These are phyloP conservation scores for Intoshia linei DNA, from an alignment of 1,140 invertebrate genomes.

Conservation along the genomic window DNA sequence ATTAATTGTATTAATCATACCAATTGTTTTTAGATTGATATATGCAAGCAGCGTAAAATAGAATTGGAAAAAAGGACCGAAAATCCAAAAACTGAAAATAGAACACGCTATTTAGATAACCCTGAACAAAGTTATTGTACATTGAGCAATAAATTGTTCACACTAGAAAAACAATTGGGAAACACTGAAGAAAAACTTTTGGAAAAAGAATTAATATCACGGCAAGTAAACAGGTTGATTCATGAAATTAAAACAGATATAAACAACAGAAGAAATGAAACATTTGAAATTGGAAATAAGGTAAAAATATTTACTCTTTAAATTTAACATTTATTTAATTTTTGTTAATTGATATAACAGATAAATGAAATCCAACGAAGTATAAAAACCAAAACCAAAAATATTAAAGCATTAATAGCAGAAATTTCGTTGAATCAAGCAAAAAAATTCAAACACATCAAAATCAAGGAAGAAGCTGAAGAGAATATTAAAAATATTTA, in stretches of 20 bases:
- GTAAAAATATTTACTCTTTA: conserved; percentile 8
- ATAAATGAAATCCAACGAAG: conserved; percentile 17
- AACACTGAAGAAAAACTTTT: conserved; percentile 18
- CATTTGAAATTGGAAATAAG: conserved; percentile 18
- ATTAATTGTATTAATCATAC: not conserved
- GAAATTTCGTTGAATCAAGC: conserved; percentile 23
- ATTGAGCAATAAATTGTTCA: no score
- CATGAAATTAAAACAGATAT: conserved; percentile 15
- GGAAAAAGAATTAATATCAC: conserved; percentile 21
- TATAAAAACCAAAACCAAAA: conserved; percentile 18
- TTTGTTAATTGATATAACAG: conserved; percentile 6
- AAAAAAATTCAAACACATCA: conserved; percentile 16
- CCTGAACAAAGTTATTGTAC: not conserved
- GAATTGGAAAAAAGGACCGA: conserved; percentile 19
- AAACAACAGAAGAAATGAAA: conserved; percentile 18
- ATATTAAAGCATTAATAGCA: conserved; percentile 21
- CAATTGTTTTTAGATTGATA: conserved; percentile 12
- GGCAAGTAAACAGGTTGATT: conserved; percentile 16
- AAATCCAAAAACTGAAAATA: conserved; percentile 15
- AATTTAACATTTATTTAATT: not conserved
- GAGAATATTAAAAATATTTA: conserved; percentile 12
- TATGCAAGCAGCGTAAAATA: conserved; percentile 19
- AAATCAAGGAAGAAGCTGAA: conserved; percentile 15
- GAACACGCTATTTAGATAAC: conserved; percentile 10
- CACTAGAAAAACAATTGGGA: conserved; percentile 15